Evolutionary conservation across 1,140 invertebrate genomes (phyloP), one percentile per base, ranked within the genome.

Genomic region (Leptinotarsa lineolata): DNA sequence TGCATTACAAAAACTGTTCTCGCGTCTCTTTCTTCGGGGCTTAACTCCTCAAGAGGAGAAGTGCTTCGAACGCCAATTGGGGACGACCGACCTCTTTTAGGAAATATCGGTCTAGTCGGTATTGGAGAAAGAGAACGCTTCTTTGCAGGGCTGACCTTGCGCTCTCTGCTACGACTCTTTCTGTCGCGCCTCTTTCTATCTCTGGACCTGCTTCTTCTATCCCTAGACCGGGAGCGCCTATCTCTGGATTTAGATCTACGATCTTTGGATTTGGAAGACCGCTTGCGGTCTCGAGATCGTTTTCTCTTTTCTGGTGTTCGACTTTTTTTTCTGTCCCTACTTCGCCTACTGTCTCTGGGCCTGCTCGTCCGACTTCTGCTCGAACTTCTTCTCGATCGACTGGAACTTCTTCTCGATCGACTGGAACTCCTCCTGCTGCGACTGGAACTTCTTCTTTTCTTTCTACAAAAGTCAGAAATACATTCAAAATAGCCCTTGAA

Each of bases 1-100:
- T 98, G 96, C 93, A 99, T 97, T 85, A 97, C 98, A 85, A 99
- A 99, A 12, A 99, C 95, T 22, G 98, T 99, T 15, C 98, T 88
- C 1, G 97, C 93, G 90, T 99, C 98, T 73, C 97, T 88, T 86
- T 99, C 98, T 86, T 99, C 98, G 6, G 97, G 95, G 58, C 97
- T 96, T 22, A 99, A 85, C 78, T 99, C 94, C 78, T 91, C 89
- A 20, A 84, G 77, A 8, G 87, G 85, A 3, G 86, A 86, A 11
- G 77, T 76, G 59, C 78, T 79, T 8, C 83, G 75, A 15, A 81
- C 72, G 1, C 72, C 78, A 6, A 79, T 18, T 8, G 72, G 54
- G 72, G 72, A 72, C 21, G 59, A 68, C 68, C 74, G 73, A n/a
- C 71, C 70, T 22, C 72, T 75, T 67, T 79, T 80, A 0, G 75